Evolutionary conservation across 2,113 vertebrate genomes (phyloP).

Genomic region (Macroglossus sobrinus): DNA sequence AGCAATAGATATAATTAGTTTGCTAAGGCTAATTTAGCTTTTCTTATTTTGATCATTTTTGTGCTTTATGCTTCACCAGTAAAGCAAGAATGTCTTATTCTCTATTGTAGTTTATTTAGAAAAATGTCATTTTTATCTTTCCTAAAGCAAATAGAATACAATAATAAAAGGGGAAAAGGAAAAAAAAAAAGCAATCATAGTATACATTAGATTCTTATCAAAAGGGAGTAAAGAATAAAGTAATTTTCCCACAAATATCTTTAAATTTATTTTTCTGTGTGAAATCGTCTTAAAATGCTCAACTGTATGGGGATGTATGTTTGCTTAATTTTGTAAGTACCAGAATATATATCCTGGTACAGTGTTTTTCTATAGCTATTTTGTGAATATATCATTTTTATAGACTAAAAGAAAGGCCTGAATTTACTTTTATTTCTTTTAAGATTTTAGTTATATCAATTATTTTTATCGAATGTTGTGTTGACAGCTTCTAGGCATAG

Average conservation of each 20-base stretch:
- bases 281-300: background rate
- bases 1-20: conserved; percentile 32
- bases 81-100: conserved; percentile 3
- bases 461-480: background rate
- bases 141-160: conserved; percentile 17
- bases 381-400: background rate
- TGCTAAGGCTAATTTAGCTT: background rate
- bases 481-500: background rate
- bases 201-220: background rate
- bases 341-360: background rate
- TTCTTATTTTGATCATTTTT: conserved; percentile 41
- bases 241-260: background rate
- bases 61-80: background rate
- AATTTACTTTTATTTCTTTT: background rate
- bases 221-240: background rate
- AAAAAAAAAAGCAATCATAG: background rate
- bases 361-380: background rate
- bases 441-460: conserved; percentile 11
- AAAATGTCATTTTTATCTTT: conserved; percentile 29
- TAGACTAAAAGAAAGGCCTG: background rate
- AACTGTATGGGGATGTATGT: background rate
- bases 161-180: background rate
- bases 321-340: background rate
- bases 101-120: background rate
- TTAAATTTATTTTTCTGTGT: background rate